Percentiles rank a stretch among this genome's conserved stretches.
phyloP scores from a whole-genome alignment of 2,888 invertebrate species.

The Hypolimnas misippus region DNA sequence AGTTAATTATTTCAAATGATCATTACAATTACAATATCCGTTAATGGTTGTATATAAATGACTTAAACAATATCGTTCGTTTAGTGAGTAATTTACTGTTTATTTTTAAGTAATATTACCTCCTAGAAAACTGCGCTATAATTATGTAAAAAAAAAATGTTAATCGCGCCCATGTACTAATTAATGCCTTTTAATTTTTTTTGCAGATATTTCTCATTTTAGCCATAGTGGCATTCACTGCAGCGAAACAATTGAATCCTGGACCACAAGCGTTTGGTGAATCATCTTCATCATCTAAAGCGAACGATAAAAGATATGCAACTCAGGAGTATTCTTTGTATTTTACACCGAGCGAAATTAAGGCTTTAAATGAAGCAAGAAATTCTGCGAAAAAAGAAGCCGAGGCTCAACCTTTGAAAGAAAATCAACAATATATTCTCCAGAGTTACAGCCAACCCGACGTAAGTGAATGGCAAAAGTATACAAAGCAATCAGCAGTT shows the following conservation, averaged over 20 bases:
- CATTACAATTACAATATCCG: not conserved
- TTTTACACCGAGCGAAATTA: conserved; percentile 66
- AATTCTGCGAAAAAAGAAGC: conserved; percentile 42
- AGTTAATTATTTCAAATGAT: not conserved
- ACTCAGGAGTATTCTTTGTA: conserved; percentile 65
- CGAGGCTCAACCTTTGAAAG: conserved; percentile 26
- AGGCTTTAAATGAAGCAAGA: conserved; percentile 50
- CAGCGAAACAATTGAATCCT: conserved; percentile 51
- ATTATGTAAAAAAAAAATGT: too few species aligned
- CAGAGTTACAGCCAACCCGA: conserved; percentile 31
- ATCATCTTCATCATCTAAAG: conserved; percentile 37
- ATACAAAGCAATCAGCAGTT: not conserved
- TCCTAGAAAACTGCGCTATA: too few species aligned
- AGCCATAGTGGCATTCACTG: conserved; percentile 21
- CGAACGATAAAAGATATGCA: conserved; percentile 46
- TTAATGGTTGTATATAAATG: not conserved
- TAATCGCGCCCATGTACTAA: too few species aligned
- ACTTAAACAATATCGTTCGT: too few species aligned
- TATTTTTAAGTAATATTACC: too few species aligned
- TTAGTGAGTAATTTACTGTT: too few species aligned
- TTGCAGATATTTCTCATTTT: conserved; percentile 29
- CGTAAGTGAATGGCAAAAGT: conserved; percentile 14
- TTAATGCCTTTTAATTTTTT: conserved; percentile 1
- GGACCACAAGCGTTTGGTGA: conserved; percentile 56
- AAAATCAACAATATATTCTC: conserved; percentile 37